Conservation (phyloP, 2,797 vertebrate species). For the Leucoraja ocellata region DNA sequence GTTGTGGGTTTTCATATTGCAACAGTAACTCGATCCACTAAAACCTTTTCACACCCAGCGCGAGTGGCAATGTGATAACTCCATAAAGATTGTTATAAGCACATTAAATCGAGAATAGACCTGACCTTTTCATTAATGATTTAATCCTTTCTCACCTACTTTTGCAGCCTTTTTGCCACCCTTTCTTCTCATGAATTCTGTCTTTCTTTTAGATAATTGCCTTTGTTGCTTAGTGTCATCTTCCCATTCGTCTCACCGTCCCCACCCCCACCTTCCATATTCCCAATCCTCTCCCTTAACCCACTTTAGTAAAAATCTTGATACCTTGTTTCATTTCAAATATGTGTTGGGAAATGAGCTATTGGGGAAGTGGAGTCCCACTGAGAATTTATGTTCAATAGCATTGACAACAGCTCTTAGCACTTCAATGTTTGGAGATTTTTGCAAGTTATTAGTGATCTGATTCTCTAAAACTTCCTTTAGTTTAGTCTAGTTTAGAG, state of each 20-base stretch:
- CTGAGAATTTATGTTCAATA: neutral
- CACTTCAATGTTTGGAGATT: neutral
- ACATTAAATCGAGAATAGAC: constrained; percentile 6
- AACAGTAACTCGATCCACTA: neutral
- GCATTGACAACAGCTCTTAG: neutral
- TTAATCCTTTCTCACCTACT: constrained; percentile 24
- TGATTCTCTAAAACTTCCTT: neutral
- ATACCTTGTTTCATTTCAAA: neutral
- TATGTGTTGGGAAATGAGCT: neutral
- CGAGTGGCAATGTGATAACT: neutral
- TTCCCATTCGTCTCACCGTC: neutral
- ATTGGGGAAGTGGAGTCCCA: neutral
- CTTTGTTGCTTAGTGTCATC: neutral
- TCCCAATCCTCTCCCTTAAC: neutral
- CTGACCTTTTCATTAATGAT: constrained; percentile 13
- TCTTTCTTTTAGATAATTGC: neutral
- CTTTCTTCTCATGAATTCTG: neutral
- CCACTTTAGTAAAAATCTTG: constrained; percentile 5
- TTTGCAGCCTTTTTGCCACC: constrained; percentile 8
- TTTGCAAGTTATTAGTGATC: neutral
- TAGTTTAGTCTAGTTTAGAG: too few species aligned
- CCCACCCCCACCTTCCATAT: neutral
- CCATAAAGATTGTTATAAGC: constrained; percentile 11
- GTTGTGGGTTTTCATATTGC: neutral
- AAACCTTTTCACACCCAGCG: neutral